Conservation (phyloP, 2,113 vertebrate genomes). For the Balaenoptera acutorostrata region DNA sequence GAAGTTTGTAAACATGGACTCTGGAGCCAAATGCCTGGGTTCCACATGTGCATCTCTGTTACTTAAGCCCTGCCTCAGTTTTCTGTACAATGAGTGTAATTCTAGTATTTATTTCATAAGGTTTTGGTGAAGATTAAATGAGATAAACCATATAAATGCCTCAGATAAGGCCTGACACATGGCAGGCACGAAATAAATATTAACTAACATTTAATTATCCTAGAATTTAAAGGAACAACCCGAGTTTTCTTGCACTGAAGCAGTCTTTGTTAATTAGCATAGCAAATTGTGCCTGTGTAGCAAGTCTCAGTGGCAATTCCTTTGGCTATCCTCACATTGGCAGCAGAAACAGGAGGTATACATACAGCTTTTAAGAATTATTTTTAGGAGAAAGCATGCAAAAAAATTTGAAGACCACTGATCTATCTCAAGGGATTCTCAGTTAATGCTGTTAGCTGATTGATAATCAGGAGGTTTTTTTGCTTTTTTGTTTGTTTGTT, state of each 20-base stretch:
- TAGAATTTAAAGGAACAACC: conserved; percentile 3
- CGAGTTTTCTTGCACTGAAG: not conserved
- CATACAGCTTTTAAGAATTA: not conserved
- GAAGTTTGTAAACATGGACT: not conserved
- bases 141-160: not conserved
- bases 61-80: not conserved
- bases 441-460: fast-evolving
- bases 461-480: not conserved
- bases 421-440: not conserved
- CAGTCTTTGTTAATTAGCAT: not conserved
- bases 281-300: not conserved
- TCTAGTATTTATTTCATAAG: not conserved
- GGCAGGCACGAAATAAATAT: not conserved
- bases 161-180: not conserved
- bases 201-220: not conserved
- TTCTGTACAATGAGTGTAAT: not conserved
- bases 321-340: not conserved
- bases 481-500: not conserved
- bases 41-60: not conserved
- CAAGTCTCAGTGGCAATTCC: not conserved
- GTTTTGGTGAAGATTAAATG: not conserved
- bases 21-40: not conserved
- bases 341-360: not conserved
- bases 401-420: not conserved
- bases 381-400: not conserved